Percentiles rank a stretch among this genome's conserved stretches.
Evolutionary conservation across 2,888 invertebrate species (phyloP).

Genomic region (Embidobia sp.): DNA sequence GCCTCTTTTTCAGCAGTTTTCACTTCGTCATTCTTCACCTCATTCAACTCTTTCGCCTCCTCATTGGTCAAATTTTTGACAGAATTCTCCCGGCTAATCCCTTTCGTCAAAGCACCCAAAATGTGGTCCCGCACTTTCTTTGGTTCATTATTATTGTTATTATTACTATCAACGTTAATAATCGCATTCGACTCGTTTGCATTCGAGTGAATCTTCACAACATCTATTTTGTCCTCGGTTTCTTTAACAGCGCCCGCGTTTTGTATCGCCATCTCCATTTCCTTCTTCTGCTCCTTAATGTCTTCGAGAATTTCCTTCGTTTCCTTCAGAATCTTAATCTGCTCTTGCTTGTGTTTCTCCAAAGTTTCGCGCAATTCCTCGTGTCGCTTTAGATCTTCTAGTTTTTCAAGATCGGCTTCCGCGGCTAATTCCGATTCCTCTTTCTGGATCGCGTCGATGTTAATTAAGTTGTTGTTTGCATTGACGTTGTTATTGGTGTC

Average conservation of each 20-base stretch:
- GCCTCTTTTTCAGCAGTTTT: no score
- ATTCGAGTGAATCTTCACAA: no score
- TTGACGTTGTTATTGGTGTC: conserved; percentile 72
- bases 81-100: conserved; percentile 68
- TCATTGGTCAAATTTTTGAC: conserved; percentile 73
- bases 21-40: no score
- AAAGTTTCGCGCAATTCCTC: conserved; percentile 82
- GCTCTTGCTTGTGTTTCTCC: conserved; percentile 87
- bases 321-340: conserved; percentile 86
- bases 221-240: conserved; percentile 46
- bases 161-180: neutral
- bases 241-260: conserved; percentile 32
- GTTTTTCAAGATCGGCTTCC: conserved; percentile 75
- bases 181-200: neutral
- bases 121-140: conserved; percentile 67
- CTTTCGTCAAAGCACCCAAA: conserved; percentile 72
- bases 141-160: conserved; percentile 27
- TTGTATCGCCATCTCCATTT: conserved; percentile 78
- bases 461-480: conserved; percentile 75
- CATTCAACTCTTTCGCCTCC: conserved; percentile 2
- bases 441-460: conserved; percentile 79
- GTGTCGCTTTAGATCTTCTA: conserved; percentile 76
- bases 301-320: conserved; percentile 86
- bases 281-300: conserved; percentile 84
- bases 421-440: conserved; percentile 82